Evolutionary conservation across 2,888 invertebrate species (phyloP), one percentile per base, ranked within the genome.

Genomic region (Drosophila robusta): DNA sequence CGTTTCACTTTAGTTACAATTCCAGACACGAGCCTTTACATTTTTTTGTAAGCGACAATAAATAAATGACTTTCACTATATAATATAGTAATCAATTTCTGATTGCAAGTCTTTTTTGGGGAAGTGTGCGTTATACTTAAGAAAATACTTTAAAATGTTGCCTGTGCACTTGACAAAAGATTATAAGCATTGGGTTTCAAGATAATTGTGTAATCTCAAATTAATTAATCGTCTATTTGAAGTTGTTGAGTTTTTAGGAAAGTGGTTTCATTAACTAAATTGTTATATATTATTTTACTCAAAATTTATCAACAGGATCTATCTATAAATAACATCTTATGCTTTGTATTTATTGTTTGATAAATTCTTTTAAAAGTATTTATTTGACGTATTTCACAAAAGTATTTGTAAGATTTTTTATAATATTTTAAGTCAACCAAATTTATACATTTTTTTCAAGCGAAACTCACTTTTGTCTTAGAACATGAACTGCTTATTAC

Each of bases 1-100:
- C 38, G 26, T 36, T n/a, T 42, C 11, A 26, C 47, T 46, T 57
- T 5, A 12, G 24, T 42, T 16, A 38, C 36, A 66, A 38, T 38
- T 8, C 4, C 12, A 22, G 18, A 46, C 47, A 44, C 36, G 36
- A 38, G 38, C 7, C 3, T 4, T 18, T 32, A 26, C 2, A 45
- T 18, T 46, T 39, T 34, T 34, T n/a, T 22, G 18, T 67, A 41
- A 46, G 34, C 36, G 47, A n/a, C 11, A 22, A 55, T 16, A 47
- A 44, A 11, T 24, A 16, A 67, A 32, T n/a, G 55, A 42, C 55
- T 66, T 54, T 54, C 46, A 66, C 46, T 65, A 26, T 18, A 18
- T 18, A 18, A 18, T 18, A 18, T 18, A 18, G 18, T 18, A 18
- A 18, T 39, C 16, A 47, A 29, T 11, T 54, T 16, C 24, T n/a